These are phyloP conservation scores for Holacanthus passer DNA, from an alignment of 2,113 vertebrate genomes.

Conservation along the genomic window DNA sequence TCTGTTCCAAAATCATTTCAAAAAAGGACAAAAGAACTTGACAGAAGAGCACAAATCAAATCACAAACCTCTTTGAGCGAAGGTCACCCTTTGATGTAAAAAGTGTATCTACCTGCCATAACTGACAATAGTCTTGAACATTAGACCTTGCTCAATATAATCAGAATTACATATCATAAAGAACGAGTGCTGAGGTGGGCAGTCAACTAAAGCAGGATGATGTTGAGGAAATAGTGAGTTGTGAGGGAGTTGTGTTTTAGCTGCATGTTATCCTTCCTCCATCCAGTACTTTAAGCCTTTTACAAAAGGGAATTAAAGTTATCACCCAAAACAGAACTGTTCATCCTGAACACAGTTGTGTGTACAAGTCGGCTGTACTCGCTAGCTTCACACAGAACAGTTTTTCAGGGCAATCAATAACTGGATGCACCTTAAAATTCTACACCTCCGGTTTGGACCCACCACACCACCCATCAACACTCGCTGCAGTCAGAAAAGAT, in stretches of 20 bases:
- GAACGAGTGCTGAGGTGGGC: background rate
- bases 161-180: background rate
- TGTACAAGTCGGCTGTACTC: conserved; percentile 10
- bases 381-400: conserved; percentile 25
- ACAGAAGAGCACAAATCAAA: background rate
- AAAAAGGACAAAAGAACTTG: background rate
- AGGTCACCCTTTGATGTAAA: background rate
- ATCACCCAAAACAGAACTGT: background rate
- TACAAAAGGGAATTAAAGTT: conserved; percentile 18
- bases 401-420: conserved; percentile 57
- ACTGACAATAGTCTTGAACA: background rate
- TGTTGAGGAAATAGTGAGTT: background rate
- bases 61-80: background rate
- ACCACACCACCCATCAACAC: conserved; percentile 32
- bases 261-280: background rate
- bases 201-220: background rate
- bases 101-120: background rate
- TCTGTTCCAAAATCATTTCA: background rate
- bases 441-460: conserved; percentile 49
- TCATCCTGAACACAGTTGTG: conserved; percentile 7
- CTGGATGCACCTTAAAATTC: conserved; percentile 58
- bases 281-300: background rate
- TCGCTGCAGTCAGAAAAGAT: conserved; percentile 65
- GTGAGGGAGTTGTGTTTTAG: background rate
- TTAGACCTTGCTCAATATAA: background rate